A percentile compares a stretch with the other conserved stretches of the same genome.
Evolutionary conservation across 2,888 invertebrate genomes (phyloP).

Genomic region (Unio delphinus): DNA sequence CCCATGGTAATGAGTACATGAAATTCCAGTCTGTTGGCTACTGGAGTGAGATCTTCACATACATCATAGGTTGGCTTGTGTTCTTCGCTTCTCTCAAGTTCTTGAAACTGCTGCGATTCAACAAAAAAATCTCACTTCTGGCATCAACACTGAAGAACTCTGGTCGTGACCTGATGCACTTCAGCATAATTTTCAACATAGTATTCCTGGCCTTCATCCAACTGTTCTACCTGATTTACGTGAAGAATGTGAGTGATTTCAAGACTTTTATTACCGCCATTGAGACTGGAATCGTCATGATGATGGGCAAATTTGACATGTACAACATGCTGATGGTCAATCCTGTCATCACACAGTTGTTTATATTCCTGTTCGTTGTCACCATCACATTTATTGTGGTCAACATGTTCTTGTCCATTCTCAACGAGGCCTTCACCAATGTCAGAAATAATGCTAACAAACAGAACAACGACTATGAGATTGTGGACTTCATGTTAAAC

Average conservation of each 20-base stretch:
- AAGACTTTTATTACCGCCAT: constrained; percentile 47
- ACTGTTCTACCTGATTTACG: constrained; percentile 68
- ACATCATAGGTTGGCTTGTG: constrained; percentile 72
- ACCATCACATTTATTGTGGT: constrained; percentile 68
- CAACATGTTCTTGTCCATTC: constrained; percentile 71
- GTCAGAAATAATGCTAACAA: constrained; percentile 63
- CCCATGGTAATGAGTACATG: constrained; percentile 68
- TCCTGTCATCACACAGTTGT: constrained; percentile 60
- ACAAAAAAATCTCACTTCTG: constrained; percentile 68
- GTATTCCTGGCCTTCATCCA: constrained; percentile 70
- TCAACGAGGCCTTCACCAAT: constrained; percentile 67
- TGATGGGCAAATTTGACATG: constrained; percentile 71
- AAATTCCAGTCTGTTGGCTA: constrained; percentile 72
- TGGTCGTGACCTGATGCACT: constrained; percentile 61
- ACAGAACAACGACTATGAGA: constrained; percentile 70
- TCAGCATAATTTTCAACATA: constrained; percentile 68
- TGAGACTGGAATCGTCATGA: constrained; percentile 68
- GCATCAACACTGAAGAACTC: constrained; percentile 63
- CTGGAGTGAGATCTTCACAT: constrained; percentile 73
- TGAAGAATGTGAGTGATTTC: constrained; percentile 50
- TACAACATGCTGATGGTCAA: constrained; percentile 61
- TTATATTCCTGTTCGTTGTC: constrained; percentile 65
- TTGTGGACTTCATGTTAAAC: constrained; percentile 68
- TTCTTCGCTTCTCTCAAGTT: constrained; percentile 74
- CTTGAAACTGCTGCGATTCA: constrained; percentile 73